A percentile compares a stretch with the other conserved stretches of the same genome.
phyloP scores from a whole-genome alignment of 2,888 invertebrate species.

The Heliconius ethilla region DNA sequence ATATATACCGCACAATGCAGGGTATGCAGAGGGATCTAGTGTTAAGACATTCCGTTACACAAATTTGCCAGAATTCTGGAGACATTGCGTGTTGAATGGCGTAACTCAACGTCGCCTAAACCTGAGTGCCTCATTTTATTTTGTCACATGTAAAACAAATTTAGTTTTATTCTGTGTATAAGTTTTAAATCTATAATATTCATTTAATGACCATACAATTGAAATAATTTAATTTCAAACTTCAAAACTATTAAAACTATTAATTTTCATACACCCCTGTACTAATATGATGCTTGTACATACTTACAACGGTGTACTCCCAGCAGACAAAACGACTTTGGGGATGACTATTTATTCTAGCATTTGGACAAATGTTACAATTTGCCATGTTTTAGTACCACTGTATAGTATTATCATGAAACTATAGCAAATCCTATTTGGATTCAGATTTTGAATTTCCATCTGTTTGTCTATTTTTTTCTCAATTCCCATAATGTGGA shows the following conservation, averaged over 20 bases:
- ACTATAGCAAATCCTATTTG: neutral
- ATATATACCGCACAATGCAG: too few species aligned
- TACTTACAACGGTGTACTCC: conserved; percentile 29
- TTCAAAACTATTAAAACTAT: neutral
- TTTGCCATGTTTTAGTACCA: conserved; percentile 1
- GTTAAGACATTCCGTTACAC: too few species aligned
- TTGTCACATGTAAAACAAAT: too few species aligned
- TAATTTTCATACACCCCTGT: conserved; percentile 6
- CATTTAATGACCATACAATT: neutral
- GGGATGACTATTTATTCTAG: conserved; percentile 22
- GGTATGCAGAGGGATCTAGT: too few species aligned
- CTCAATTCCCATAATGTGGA: too few species aligned
- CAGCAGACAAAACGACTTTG: conserved; percentile 17
- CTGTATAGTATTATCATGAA: neutral
- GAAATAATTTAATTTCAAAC: neutral
- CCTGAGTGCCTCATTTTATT: too few species aligned
- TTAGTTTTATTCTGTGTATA: too few species aligned
- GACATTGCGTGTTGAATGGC: too few species aligned
- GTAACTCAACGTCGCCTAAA: too few species aligned
- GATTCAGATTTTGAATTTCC: too few species aligned
- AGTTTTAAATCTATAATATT: neutral
- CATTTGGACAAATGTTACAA: conserved; percentile 22
- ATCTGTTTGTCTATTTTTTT: too few species aligned
- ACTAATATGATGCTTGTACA: conserved; percentile 31
- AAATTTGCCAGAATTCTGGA: too few species aligned